Evolutionary conservation across 2,888 invertebrate species (phyloP), one percentile per base, ranked within the genome.

Genomic region (Sminthurinus aureus): DNA sequence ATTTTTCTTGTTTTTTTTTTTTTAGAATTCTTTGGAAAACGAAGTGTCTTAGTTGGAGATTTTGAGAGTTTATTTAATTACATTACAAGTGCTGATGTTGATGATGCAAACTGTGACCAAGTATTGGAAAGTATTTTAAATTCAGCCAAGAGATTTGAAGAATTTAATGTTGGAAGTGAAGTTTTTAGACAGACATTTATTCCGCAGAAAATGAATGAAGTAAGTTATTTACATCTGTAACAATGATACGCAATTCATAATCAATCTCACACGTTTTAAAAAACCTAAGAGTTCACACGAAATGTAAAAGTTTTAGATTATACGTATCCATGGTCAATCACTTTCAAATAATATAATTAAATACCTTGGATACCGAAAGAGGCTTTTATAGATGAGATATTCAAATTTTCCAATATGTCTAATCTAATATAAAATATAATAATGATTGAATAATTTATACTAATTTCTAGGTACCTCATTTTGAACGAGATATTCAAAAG

Each of bases 31-130:
- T 99, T 98, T 90, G 93, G 94, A 82, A 97, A 96, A 89, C 94
- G 94, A 87, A 94, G 94, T 38, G 97, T 98, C 0, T 94, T 95
- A n/a, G 96, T 97, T 0, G 94, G 99, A 92, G 94, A 95, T 0
- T 93, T 97, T 0, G 96, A 96, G 89, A 95, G 96, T 88, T 91
- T 99, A 82, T 99, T 99, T 92, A 96, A 98, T 90, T 98, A 98
- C 89, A 95, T 99, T 80, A 98, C 98, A 0, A 98, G 99, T 91
- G 93, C 96, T 20, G 94, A 94, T 0, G 94, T 99, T 77, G 96
- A 93, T 83, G 94, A 94, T 81, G 91, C 91, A 2, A 96, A 97
- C 91, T 94, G 96, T 91, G 96, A 96, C 87, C 93, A 94, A 81
- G 95, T 94, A 90, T 91, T 98, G 71, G 94, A 95, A 87, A 92